Base-by-base conservation (phyloP, 2,797 vertebrate species). In the Alosa sapidissima region DNA sequence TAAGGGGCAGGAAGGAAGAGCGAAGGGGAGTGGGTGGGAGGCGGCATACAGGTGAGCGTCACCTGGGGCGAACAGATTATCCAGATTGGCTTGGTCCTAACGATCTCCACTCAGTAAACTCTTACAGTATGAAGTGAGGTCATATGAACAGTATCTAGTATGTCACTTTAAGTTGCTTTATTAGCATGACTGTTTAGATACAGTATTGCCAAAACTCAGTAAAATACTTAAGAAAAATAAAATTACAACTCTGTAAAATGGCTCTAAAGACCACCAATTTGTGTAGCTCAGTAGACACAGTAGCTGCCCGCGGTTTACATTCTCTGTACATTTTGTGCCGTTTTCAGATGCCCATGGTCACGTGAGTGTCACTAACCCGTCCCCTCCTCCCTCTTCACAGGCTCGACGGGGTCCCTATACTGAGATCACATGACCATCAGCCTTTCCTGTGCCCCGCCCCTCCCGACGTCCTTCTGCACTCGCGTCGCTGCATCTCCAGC, bases 391-490 rank as follows among this genome's bases (percentile, higher is more conserved):
- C 65, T 82, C n/a, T 60, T 84, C 75, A 60, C 89, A 98, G 97
- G 94, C 94, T 96, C 92, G 94, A 95, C 92, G 96, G 95, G 89
- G 95, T 96, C 93, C 92, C 88, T 96, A 96, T 96, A 91, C 96
- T 95, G 95, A 97, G 96, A 96, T 97, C 96, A 96, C 97, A 95
- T 97, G 97, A 98, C 95, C 94, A 96, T 95, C 96, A 97, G 94
- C 96, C 96, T 92, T 92, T 93, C 94, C 95, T 91, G 89, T 90
- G 94, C 94, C 95, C 95, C 91, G 87, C 94, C 94, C 94, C 97
- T 91, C 95, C 97, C 89, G 95, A 97, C 94, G 97, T 97, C 91
- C 94, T 97, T 91, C 91, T 97, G 89, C 90, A 96, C 91, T 95
- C 97, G 62, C 94, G 95, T 89, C 95, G 95, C 92, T 96, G 95